phyloP scores from a whole-genome alignment of 1,140 invertebrate species.

The Nylanderia fulva region DNA sequence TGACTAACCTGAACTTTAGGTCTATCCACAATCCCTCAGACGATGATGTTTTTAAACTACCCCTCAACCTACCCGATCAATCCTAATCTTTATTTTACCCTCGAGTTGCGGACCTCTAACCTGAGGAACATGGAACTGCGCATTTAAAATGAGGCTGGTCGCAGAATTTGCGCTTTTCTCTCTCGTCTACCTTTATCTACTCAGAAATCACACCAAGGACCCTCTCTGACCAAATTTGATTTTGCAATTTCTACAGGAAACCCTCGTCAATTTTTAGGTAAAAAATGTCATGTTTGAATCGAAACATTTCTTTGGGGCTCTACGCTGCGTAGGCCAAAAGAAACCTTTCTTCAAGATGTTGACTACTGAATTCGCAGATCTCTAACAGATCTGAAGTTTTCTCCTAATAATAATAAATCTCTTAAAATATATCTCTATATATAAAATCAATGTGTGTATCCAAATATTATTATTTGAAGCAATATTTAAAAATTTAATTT shows the following conservation, averaged over 20 bases:
- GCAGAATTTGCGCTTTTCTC: neutral
- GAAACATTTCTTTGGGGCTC: neutral
- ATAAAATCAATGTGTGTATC: neutral
- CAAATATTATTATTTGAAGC: neutral
- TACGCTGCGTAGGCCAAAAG: neutral
- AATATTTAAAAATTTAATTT: neutral
- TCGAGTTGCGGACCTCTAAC: slow-evolving; percentile 78
- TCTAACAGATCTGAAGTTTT: neutral
- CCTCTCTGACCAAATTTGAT: neutral
- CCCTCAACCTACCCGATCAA: slow-evolving; percentile 61
- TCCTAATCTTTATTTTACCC: slow-evolving; percentile 81
- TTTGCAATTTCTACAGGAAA: slow-evolving; percentile 3
- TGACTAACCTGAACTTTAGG: slow-evolving; percentile 83
- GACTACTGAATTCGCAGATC: neutral
- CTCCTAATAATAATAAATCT: neutral
- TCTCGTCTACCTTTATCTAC: neutral
- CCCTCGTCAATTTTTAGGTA: neutral
- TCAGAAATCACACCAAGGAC: neutral
- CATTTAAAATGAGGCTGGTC: slow-evolving; percentile 73
- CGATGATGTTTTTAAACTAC: slow-evolving; percentile 76
- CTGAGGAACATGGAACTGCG: slow-evolving; percentile 45
- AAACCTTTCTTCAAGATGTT: neutral
- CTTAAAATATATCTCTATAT: neutral
- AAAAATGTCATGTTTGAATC: too few species aligned
- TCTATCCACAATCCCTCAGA: slow-evolving; percentile 74